A percentile compares a stretch with the other conserved stretches of the same genome.
Evolutionary conservation across 2,797 vertebrate genomes (phyloP).

Genomic region (Esox masquinongy): DNA sequence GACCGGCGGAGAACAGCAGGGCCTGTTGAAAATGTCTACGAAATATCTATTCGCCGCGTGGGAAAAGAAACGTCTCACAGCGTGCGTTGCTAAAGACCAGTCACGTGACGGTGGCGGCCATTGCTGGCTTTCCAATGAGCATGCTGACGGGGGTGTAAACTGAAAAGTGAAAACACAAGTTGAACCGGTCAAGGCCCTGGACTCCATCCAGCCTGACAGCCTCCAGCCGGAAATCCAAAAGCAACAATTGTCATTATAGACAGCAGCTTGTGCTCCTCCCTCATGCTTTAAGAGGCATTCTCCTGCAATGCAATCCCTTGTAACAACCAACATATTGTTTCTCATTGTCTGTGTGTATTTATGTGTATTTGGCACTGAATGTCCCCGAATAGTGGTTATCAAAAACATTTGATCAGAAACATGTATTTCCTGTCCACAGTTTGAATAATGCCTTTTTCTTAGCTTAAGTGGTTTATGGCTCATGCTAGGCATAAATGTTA

Average conservation of each 20-base stretch:
- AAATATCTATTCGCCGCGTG: not conserved
- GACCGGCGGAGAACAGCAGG: not conserved
- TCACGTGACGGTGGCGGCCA: not conserved
- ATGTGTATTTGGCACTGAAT: too few species aligned
- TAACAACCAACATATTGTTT: slow-evolving; percentile 8
- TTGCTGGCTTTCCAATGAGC: slow-evolving; percentile 5
- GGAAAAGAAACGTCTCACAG: not conserved
- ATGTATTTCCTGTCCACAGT: too few species aligned
- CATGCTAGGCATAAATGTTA: too few species aligned
- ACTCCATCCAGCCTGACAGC: slow-evolving; percentile 7
- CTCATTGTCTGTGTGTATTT: too few species aligned
- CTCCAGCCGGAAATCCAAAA: slow-evolving; percentile 38
- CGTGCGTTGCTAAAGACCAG: slow-evolving; percentile 5
- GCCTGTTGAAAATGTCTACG: not conserved
- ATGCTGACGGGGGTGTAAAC: slow-evolving; percentile 12
- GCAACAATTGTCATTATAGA: slow-evolving; percentile 41
- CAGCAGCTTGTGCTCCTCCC: slow-evolving; percentile 48
- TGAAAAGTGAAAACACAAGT: not conserved
- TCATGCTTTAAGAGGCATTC: slow-evolving; percentile 34
- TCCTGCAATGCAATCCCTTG: slow-evolving; percentile 37
- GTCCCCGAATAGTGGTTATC: too few species aligned
- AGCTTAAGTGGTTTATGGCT: too few species aligned
- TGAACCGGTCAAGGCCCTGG: slow-evolving; percentile 1
- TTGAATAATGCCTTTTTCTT: too few species aligned
- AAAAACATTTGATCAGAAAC: too few species aligned